Conservation (phyloP, 2,888 invertebrate genomes). For the Temnothorax rugatulus region DNA sequence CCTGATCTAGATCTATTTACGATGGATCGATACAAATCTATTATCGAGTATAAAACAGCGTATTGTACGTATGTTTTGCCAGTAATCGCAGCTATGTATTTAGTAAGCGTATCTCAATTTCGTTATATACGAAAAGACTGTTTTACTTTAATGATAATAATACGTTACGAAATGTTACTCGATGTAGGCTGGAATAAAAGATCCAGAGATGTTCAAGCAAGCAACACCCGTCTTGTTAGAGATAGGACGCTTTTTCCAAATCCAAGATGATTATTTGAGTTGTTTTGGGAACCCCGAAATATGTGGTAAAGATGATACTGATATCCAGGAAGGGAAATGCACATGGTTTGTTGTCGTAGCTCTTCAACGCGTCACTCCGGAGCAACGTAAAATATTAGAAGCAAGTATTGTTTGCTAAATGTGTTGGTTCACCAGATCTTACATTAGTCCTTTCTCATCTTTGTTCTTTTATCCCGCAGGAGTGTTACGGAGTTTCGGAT, state of each 20-base stretch:
- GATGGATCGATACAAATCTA: slow-evolving; percentile 94
- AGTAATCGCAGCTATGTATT: slow-evolving; percentile 93
- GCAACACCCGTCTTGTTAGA: slow-evolving; percentile 94
- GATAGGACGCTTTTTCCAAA: slow-evolving; percentile 87
- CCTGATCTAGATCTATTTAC: slow-evolving; percentile 91
- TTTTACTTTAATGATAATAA: not conserved
- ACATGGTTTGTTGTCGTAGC: slow-evolving; percentile 97
- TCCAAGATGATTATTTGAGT: slow-evolving; percentile 96
- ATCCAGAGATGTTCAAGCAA: slow-evolving; percentile 93
- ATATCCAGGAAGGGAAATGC: slow-evolving; percentile 98
- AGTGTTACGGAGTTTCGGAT: slow-evolving; percentile 92
- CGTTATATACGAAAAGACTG: not conserved
- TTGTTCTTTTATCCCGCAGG: slow-evolving; percentile 80
- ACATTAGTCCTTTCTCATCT: not conserved
- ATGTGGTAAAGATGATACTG: slow-evolving; percentile 96
- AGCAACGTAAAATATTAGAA: slow-evolving; percentile 91
- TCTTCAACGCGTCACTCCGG: slow-evolving; percentile 91
- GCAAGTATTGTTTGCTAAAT: slow-evolving; percentile 77
- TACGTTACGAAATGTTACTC: not conserved
- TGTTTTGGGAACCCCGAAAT: slow-evolving; percentile 95
- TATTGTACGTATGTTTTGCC: slow-evolving; percentile 98
- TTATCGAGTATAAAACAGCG: slow-evolving; percentile 96
- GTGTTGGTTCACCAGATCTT: not conserved
- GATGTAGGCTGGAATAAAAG: slow-evolving; percentile 88
- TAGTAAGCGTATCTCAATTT: not conserved